Evolutionary conservation across 2,888 invertebrate species (phyloP).

Genomic region (Neoscelio sp.): DNA sequence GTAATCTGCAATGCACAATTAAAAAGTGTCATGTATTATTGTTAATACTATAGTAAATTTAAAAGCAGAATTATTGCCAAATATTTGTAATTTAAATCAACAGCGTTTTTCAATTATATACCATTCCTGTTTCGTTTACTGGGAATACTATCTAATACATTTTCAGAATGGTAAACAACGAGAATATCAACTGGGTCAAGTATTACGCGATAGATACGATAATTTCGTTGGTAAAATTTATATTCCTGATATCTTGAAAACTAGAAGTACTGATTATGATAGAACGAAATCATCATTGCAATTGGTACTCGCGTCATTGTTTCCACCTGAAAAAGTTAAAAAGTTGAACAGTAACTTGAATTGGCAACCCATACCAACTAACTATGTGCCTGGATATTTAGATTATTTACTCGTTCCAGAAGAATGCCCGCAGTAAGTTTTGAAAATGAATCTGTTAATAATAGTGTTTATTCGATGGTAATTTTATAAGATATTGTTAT

Average conservation of each 20-base stretch:
- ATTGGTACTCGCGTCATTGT: slow-evolving; percentile 88
- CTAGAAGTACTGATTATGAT: slow-evolving; percentile 88
- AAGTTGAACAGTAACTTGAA: slow-evolving; percentile 85
- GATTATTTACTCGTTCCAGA: slow-evolving; percentile 71
- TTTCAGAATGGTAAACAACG: slow-evolving; percentile 84
- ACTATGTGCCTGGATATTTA: slow-evolving; percentile 7
- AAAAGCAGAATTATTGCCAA: too few relatives aligned
- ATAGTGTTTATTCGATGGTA: too few relatives aligned
- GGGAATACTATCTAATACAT: too few relatives aligned
- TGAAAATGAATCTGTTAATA: neutral
- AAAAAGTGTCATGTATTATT: too few relatives aligned
- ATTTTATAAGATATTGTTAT: too few relatives aligned
- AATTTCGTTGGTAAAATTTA: slow-evolving; percentile 84
- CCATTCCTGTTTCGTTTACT: too few relatives aligned
- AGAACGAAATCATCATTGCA: slow-evolving; percentile 90
- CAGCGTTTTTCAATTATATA: neutral
- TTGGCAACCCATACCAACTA: slow-evolving; percentile 87
- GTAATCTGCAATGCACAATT: too few relatives aligned
- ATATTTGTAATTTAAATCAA: neutral
- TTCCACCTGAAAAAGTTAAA: slow-evolving; percentile 85
- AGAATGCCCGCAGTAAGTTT: slow-evolving; percentile 68
- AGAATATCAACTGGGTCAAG: slow-evolving; percentile 83
- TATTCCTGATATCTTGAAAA: slow-evolving; percentile 76
- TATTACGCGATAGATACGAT: slow-evolving; percentile 83
- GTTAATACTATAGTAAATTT: too few relatives aligned